Conservation (phyloP, 2,888 invertebrate genomes). For the Phyto melanocephala region DNA sequence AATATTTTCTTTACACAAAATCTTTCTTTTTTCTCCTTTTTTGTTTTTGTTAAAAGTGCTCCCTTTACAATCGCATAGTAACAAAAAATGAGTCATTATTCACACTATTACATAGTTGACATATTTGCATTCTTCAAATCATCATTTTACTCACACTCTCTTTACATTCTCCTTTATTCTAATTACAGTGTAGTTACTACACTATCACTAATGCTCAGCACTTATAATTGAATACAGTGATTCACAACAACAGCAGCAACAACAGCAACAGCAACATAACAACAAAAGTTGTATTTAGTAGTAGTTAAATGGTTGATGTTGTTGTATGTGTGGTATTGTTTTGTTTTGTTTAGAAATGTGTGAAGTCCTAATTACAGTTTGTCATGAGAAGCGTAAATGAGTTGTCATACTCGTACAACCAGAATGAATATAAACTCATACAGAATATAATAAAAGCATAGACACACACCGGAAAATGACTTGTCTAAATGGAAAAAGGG, state of each 20-base stretch:
- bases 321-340: constrained; percentile 1
- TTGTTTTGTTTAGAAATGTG: constrained; percentile 17
- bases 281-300: background rate
- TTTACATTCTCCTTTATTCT: background rate
- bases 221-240: constrained; percentile 32
- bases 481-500: constrained; percentile 1
- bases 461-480: constrained; percentile 2
- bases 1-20: too few species aligned
- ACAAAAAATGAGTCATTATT: constrained; percentile 37
- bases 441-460: background rate
- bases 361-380: constrained; percentile 60
- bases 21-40: too few species aligned
- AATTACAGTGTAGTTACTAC: too few species aligned
- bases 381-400: constrained; percentile 58
- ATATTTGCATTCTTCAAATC: background rate
- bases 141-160: background rate
- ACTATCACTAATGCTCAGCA: background rate
- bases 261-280: background rate
- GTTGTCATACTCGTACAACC: constrained; percentile 4
- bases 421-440: background rate
- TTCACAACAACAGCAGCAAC: constrained; percentile 14
- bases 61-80: too few species aligned
- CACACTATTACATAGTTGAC: constrained; percentile 16
- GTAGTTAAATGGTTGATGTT: background rate
- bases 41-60: too few species aligned